These are phyloP conservation scores for Rhaphigaster nebulosa DNA, from an alignment of 2,888 invertebrate genomes.

Conservation along the genomic window DNA sequence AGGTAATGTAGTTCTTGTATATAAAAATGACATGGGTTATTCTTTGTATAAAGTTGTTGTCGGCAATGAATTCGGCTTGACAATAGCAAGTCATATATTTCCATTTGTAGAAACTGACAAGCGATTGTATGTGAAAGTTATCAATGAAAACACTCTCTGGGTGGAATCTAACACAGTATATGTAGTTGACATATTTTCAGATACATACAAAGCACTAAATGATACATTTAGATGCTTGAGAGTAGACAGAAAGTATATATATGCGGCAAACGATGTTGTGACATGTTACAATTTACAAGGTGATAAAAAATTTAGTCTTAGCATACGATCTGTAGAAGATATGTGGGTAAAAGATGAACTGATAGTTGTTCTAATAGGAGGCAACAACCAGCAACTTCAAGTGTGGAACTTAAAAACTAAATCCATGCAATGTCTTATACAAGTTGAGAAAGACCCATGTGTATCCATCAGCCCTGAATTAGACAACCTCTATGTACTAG, in stretches of 20 bases:
- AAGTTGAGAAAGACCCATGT: constrained; percentile 45
- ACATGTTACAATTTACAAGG: constrained; percentile 23
- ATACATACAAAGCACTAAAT: constrained; percentile 43
- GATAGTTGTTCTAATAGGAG: constrained; percentile 6
- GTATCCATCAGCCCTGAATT: constrained; percentile 34
- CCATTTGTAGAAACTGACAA: constrained; percentile 25
- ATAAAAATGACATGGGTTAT: background rate
- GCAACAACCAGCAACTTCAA: constrained; percentile 4
- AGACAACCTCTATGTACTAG: background rate
- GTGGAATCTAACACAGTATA: constrained; percentile 46
- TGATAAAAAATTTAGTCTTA: constrained; percentile 7
- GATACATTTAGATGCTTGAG: constrained; percentile 54
- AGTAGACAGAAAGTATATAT: background rate
- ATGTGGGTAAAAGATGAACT: constrained; percentile 49
- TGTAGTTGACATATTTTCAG: constrained; percentile 18
- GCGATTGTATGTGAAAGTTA: constrained; percentile 50
- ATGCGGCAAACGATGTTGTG: constrained; percentile 52
- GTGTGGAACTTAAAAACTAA: constrained; percentile 12
- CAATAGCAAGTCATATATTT: background rate
- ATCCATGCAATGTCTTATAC: background rate
- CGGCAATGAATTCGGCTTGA: constrained; percentile 27
- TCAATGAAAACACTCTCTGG: constrained; percentile 46
- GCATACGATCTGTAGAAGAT: constrained; percentile 8
- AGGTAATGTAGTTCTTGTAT: constrained; percentile 53
- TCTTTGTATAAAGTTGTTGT: constrained; percentile 29